Evolutionary conservation across 2,888 invertebrate species (phyloP).

Genomic region (Sarcophaga rosellei): DNA sequence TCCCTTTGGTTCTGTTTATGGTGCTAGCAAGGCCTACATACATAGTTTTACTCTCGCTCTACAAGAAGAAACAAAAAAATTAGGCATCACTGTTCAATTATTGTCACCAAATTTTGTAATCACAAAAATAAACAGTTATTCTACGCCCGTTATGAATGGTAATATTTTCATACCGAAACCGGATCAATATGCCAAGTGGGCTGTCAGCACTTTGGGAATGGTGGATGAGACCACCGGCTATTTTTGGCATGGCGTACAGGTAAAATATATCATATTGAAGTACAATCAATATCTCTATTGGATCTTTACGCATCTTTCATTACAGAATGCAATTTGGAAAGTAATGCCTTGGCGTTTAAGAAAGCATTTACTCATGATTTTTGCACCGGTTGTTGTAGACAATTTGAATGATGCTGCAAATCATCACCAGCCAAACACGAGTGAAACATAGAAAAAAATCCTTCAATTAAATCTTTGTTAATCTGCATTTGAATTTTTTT

Average conservation of each 20-base stretch:
- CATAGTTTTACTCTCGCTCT: constrained; percentile 90
- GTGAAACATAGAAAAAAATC: neutral
- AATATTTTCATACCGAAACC: constrained; percentile 86
- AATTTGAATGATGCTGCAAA: neutral
- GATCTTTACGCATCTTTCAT: neutral
- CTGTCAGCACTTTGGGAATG: constrained; percentile 90
- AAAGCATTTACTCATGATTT: neutral
- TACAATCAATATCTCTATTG: neutral
- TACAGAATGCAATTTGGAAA: constrained; percentile 45
- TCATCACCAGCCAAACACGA: neutral
- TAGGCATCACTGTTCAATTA: constrained; percentile 91
- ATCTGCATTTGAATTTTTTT: too few species aligned
- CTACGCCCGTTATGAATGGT: constrained; percentile 85
- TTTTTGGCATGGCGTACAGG: constrained; percentile 92
- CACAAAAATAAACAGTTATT: constrained; percentile 93
- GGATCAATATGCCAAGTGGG: constrained; percentile 86
- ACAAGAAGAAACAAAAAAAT: constrained; percentile 88
- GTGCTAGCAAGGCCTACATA: constrained; percentile 91
- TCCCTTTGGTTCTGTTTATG: constrained; percentile 93
- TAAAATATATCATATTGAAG: constrained; percentile 74
- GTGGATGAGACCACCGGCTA: constrained; percentile 92
- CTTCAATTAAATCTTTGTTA: neutral
- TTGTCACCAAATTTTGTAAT: constrained; percentile 86
- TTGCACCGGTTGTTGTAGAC: constrained; percentile 7
- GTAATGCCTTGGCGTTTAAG: constrained; percentile 29